phyloP scores from a whole-genome alignment of 2,888 invertebrate genomes.

The Drosophila paranaensis region DNA sequence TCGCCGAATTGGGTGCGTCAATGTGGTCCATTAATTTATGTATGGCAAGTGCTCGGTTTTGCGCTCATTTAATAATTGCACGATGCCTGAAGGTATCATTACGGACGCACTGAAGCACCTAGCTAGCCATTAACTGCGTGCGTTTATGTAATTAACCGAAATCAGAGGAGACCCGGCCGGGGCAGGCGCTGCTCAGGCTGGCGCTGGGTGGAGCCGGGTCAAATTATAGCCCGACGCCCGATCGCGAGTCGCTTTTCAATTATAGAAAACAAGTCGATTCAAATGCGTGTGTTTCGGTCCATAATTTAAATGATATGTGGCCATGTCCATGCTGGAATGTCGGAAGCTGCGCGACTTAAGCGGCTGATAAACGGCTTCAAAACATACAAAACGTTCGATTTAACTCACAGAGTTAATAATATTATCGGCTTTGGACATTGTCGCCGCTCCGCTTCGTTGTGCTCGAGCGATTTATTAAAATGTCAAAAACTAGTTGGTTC shows the following conservation, averaged over 20 bases:
- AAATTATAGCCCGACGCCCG: slow-evolving; percentile 21
- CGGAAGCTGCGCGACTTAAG: slow-evolving; percentile 69
- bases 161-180: slow-evolving; percentile 35
- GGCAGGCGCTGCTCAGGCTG: not conserved
- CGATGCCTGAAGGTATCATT: slow-evolving; percentile 84
- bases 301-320: slow-evolving; percentile 48
- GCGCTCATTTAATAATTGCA: slow-evolving; percentile 85
- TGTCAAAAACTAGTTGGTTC: slow-evolving; percentile 76
- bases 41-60: slow-evolving; percentile 79
- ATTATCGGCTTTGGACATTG: slow-evolving; percentile 80
- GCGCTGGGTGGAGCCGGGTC: not conserved
- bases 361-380: slow-evolving; percentile 77
- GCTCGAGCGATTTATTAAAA: slow-evolving; percentile 77
- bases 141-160: slow-evolving; percentile 72
- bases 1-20: slow-evolving; percentile 36
- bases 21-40: slow-evolving; percentile 70
- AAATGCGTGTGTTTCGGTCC: slow-evolving; percentile 35
- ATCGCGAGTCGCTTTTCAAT: slow-evolving; percentile 56
- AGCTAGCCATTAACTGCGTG: slow-evolving; percentile 60
- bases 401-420: slow-evolving; percentile 77
- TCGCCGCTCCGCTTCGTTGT: slow-evolving; percentile 74
- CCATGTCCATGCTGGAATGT: slow-evolving; percentile 50
- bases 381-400: slow-evolving; percentile 77
- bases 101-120: slow-evolving; percentile 62
- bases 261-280: slow-evolving; percentile 45